Conservation (phyloP, 2,113 vertebrate species). For the Rhinoptilus africanus region DNA sequence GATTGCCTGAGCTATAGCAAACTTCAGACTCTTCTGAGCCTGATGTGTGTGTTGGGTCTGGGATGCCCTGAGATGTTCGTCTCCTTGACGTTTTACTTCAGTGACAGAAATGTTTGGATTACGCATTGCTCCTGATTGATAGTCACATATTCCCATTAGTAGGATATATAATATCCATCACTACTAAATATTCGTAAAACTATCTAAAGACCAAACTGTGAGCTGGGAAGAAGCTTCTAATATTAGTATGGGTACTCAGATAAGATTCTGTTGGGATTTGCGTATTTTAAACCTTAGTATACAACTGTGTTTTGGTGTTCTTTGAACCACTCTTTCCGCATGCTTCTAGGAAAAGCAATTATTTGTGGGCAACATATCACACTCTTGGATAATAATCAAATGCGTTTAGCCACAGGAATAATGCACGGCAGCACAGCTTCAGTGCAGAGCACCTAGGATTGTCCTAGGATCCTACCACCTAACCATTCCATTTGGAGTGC, state of each 20-base stretch:
- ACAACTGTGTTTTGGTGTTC: not conserved
- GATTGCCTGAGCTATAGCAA: not conserved
- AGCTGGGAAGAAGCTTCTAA: not conserved
- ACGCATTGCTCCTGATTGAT: not conserved
- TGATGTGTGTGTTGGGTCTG: not conserved
- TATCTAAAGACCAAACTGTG: not conserved
- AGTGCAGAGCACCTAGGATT: not conserved
- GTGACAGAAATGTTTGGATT: not conserved
- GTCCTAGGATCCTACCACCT: not conserved
- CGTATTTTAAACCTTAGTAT: not conserved
- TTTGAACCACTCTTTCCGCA: not conserved
- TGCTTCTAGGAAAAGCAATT: not conserved
- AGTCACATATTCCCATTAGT: not conserved
- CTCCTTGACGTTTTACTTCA: not conserved
- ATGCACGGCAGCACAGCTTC: not conserved
- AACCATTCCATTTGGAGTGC: rapidly evolving
- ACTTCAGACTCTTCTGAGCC: not conserved
- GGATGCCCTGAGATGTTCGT: rapidly evolving
- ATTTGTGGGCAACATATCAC: not conserved
- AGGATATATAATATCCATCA: not conserved
- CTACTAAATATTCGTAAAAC: not conserved
- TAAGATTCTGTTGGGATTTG: not conserved
- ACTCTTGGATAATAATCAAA: not conserved
- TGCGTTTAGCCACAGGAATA: not conserved
- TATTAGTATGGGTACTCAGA: not conserved